These are phyloP conservation scores for Uromys caudimaculatus DNA, from an alignment of 2,797 vertebrate genomes.

Conservation along the genomic window DNA sequence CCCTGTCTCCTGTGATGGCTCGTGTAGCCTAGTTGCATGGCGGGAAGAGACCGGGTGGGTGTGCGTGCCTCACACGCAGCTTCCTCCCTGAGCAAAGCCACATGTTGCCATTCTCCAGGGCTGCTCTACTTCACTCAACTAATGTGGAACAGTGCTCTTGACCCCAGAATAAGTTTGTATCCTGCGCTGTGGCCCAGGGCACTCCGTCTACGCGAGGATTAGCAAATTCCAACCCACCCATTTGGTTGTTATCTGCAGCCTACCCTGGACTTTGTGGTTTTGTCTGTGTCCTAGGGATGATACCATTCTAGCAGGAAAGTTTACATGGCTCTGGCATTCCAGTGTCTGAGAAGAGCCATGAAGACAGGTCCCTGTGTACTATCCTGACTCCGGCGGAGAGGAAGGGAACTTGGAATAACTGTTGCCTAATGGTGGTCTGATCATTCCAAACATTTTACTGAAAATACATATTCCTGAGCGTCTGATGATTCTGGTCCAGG, in stretches of 20 bases:
- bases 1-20: not conserved
- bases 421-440: not conserved
- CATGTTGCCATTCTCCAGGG: not conserved
- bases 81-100: slow-evolving; percentile 38
- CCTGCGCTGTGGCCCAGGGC: slow-evolving; percentile 16
- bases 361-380: not conserved
- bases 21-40: too few species aligned
- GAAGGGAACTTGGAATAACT: not conserved
- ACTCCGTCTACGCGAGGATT: not conserved
- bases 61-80: not conserved
- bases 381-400: not conserved
- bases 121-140: slow-evolving; percentile 20
- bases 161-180: slow-evolving; percentile 62
- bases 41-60: not conserved
- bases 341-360: not conserved
- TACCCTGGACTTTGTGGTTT: not conserved
- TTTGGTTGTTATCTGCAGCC: slow-evolving; percentile 56
- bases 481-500: not conserved
- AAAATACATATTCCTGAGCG: not conserved
- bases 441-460: not conserved
- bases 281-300: slow-evolving; percentile 19
- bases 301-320: not conserved
- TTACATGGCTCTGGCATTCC: not conserved
- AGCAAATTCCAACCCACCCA: not conserved
- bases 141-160: slow-evolving; percentile 70